Evolutionary conservation across 2,113 vertebrate species (phyloP), one percentile per base, ranked within the genome.

Genomic region (Apus apus): DNA sequence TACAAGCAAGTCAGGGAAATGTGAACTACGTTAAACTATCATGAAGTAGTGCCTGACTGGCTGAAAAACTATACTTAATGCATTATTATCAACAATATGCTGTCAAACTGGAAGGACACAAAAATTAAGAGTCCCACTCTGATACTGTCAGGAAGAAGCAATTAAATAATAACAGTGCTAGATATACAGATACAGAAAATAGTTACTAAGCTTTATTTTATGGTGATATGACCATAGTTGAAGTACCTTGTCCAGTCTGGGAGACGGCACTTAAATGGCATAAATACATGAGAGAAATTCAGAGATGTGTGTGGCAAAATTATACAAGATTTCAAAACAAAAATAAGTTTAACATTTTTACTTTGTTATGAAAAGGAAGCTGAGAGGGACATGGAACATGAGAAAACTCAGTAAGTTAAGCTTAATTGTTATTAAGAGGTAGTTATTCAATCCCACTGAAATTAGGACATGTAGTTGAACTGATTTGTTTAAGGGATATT

Each of bases 151-250:
- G 32, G 86, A 86, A 89, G 60, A 90, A 86, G 18, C 36, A 8
- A 73, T 80, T 88, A 86, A 88, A 60, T 80, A 86, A 85, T 32
- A 92, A 60, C 61, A 72, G 45, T 48, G 48, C 23, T 60, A 68
- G 48, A 36, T 54, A 38, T 57, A 91, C 40, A 60, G 53, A 84
- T 2, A 64, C 2, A 79, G 72, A 74, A 93, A 93, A 86, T 61
- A 94, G 89, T 56, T 50, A 62, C 57, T 90, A 82, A 92, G 67
- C 23, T 85, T 90, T 64, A 75, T 90, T n/a, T 90, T 68, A 64
- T 81, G 86, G 34, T 89, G 53, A 16, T 60, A 74, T 67, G 68
- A 81, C 51, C 51, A 74, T 68, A 86, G 30, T 20, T 62, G n/a
- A 89, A 72, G 73, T 64, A 78, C 30, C 23, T 86, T 38, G 64